Evolutionary conservation across 2,888 invertebrate species (phyloP).

Genomic region (Yponomeuta evonymella): DNA sequence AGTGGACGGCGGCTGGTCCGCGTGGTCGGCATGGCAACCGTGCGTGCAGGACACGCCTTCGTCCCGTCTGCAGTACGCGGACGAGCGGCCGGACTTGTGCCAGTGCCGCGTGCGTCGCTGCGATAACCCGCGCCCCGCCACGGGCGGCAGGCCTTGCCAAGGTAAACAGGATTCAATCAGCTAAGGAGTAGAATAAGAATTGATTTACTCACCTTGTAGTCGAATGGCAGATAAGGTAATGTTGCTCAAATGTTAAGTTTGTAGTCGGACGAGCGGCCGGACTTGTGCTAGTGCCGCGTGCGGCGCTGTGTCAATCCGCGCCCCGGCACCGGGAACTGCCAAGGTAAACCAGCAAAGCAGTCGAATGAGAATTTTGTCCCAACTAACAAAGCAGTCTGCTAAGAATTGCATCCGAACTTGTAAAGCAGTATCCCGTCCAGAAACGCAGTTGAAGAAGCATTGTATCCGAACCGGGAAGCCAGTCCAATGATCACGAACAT

Average conservation of each 20-base stretch:
- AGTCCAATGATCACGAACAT: too few species aligned
- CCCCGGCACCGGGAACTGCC: constrained; percentile 89
- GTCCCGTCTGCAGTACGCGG: constrained; percentile 56
- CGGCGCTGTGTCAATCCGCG: constrained; percentile 89
- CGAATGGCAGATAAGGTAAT: too few species aligned
- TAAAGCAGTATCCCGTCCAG: too few species aligned
- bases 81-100: constrained; percentile 78
- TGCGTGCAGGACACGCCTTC: constrained; percentile 82
- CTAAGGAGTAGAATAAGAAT: too few species aligned
- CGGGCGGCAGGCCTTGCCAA: constrained; percentile 83
- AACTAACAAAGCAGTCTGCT: too few species aligned
- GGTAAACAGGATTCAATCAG: constrained; percentile 46
- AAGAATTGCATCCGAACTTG: too few species aligned
- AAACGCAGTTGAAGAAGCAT: too few species aligned
- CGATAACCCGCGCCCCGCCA: constrained; percentile 87
- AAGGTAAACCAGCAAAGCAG: constrained; percentile 46
- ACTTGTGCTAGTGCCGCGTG: constrained; percentile 86
- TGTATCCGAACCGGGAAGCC: too few species aligned
- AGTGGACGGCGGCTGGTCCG: constrained; percentile 91
- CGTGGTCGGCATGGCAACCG: constrained; percentile 88
- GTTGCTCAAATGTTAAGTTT: too few species aligned
- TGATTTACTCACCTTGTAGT: too few species aligned
- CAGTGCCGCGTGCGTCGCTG: constrained; percentile 87
- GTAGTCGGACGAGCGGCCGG: constrained; percentile 51
- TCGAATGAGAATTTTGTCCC: too few species aligned